phyloP scores from a whole-genome alignment of 2,113 vertebrate genomes.

The Boulengerochromis microlepis region DNA sequence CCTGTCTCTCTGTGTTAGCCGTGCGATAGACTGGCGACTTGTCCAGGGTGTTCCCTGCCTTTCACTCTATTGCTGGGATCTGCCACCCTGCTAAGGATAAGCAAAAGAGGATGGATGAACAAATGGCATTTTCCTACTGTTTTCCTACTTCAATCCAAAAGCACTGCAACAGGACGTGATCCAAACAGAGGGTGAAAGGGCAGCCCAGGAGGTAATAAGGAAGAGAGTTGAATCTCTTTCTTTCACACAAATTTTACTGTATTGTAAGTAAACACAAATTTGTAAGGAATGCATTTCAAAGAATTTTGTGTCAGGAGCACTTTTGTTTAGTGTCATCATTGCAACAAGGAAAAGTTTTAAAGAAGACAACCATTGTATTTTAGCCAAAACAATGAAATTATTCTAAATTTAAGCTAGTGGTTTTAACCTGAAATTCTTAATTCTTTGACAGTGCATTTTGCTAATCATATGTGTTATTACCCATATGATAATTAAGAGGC shows the following conservation, averaged over 20 bases:
- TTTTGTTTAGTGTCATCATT: background rate
- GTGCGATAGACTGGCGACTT: background rate
- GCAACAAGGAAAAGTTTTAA: too few relatives aligned
- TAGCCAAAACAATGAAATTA: background rate
- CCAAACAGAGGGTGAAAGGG: background rate
- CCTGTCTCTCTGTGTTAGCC: background rate
- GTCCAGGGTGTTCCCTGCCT: background rate
- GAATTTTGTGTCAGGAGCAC: background rate
- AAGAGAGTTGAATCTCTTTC: background rate
- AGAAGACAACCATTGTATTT: too few relatives aligned
- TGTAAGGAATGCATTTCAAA: background rate
- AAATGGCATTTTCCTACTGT: background rate
- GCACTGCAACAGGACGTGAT: background rate
- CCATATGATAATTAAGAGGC: background rate
- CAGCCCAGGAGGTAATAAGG: background rate
- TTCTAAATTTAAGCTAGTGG: background rate
- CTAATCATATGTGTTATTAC: background rate
- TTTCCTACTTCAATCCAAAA: background rate
- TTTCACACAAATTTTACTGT: background rate
- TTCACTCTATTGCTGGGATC: background rate
- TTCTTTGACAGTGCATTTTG: background rate
- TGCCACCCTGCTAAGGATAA: background rate
- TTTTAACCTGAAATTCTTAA: background rate
- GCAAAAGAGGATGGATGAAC: background rate
- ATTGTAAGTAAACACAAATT: background rate